Evolutionary conservation across 92 coral and sea anemone genomes (phyloP), one percentile per base, ranked within the genome.

Genomic region (Zoanthus solanderi): DNA sequence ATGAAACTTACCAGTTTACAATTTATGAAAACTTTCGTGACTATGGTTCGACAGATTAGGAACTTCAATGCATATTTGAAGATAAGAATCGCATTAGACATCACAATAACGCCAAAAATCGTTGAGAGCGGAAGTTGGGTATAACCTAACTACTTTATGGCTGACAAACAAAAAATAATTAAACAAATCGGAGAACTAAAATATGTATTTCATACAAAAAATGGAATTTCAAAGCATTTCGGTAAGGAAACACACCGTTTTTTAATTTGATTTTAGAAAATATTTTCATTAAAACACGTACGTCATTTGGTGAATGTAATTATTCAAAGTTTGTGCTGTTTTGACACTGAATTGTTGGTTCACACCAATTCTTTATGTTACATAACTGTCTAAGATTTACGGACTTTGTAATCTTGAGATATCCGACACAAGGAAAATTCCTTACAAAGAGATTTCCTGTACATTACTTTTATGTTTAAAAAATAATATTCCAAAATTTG

Each of bases 11-110:
- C 23, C 37, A 15, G n/a, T 54, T 14, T 52, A 54, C 28, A 11
- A 54, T 17, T 23, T 68, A n/a, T 23, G n/a, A n/a, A 65, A 6
- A 17, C 60, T 18, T 81, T 81, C 85, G 85, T 81, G 85, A 81
- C 85, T 66, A 18, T 9, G 31, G 23, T 67, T 4, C 6, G 47
- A 17, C 63, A 65, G 47, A 18, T 79, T 66, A 65, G 29, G 12
- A 66, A 67, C 47, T 52, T 60, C 48, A 56, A 46, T 9, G 16
- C 63, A 30, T 30, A 66, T 81, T 65, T 47, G 63, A 28, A 82
- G 93, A 91, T 91, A 91, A 87, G 50, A 73, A 91, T 91, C 93
- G 76, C 93, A 80, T 87, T 56, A 82, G 89, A 61, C 61, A 83
- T 87, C 79, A 60, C 84, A 91, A 87, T 87, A 87, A 87, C 86